Percentiles rank a stretch among this genome's conserved stretches.
Conservation (phyloP, 2,888 invertebrate genomes). For the Fabriciana adippe region DNA sequence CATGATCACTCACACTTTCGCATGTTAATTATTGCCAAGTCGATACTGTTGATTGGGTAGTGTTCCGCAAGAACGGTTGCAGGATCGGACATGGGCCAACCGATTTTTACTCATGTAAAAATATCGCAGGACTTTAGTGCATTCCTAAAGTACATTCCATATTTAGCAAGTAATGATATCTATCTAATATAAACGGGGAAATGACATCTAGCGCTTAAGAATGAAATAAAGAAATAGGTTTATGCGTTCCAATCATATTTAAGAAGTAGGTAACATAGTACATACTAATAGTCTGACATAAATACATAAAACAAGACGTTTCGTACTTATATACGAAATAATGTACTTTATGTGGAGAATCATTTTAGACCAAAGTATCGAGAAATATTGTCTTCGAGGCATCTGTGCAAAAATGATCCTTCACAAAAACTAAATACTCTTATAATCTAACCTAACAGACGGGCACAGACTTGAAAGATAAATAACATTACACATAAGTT, state of each 20-base stretch:
- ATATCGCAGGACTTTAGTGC: slow-evolving; percentile 22
- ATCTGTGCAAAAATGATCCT: slow-evolving; percentile 43
- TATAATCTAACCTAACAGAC: slow-evolving; percentile 68
- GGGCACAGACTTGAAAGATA: slow-evolving; percentile 66
- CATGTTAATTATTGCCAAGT: slow-evolving; percentile 39
- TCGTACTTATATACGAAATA: slow-evolving; percentile 61
- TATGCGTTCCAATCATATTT: slow-evolving; percentile 22
- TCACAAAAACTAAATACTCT: slow-evolving; percentile 55
- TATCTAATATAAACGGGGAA: slow-evolving; percentile 37
- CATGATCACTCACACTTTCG: slow-evolving; percentile 39
- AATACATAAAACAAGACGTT: slow-evolving; percentile 50
- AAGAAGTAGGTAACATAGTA: slow-evolving; percentile 27
- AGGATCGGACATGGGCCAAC: slow-evolving; percentile 33
- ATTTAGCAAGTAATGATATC: slow-evolving; percentile 19
- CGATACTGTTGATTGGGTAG: slow-evolving; percentile 29
- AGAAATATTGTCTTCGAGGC: slow-evolving; percentile 1
- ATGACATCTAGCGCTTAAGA: slow-evolving; percentile 66
- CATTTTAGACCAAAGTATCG: slow-evolving; percentile 12
- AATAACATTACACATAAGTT: slow-evolving; percentile 69
- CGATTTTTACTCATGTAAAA: slow-evolving; percentile 29
- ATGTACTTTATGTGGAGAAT: slow-evolving; percentile 50
- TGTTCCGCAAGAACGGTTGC: slow-evolving; percentile 44
- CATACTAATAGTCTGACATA: slow-evolving; percentile 62
- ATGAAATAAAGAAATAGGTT: slow-evolving; percentile 59
- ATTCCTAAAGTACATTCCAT: slow-evolving; percentile 15